phyloP scores from a whole-genome alignment of 2,797 vertebrate species.

The Gadopsis bispinosus region DNA sequence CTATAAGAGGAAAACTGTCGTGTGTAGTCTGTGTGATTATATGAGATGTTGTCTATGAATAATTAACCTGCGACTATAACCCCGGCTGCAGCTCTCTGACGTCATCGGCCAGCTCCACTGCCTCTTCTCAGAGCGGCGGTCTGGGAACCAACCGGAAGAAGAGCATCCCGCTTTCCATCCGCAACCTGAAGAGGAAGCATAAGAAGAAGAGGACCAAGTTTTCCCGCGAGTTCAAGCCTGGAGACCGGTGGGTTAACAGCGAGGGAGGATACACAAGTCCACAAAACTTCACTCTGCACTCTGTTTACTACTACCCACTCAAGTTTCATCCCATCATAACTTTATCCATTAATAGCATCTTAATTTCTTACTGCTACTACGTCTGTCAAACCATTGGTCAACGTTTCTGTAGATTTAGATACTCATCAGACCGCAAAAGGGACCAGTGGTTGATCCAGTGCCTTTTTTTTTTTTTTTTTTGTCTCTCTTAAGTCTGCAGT shows the following conservation, averaged over 20 bases:
- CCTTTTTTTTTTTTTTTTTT: not conserved
- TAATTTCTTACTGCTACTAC: not conserved
- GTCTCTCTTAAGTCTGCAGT: not conserved
- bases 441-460: not conserved
- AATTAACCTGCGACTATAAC: not conserved
- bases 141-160: conserved; percentile 91
- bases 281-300: too few relatives aligned
- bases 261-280: not conserved
- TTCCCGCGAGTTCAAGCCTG: conserved; percentile 94
- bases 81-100: conserved; percentile 89
- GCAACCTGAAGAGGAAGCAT: conserved; percentile 97
- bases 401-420: not conserved
- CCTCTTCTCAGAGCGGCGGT: conserved; percentile 93
- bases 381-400: not conserved
- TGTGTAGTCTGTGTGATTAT: not conserved
- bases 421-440: conserved; percentile 10
- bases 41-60: not conserved
- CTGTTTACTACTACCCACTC: not conserved
- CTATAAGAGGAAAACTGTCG: not conserved
- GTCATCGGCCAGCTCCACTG: conserved; percentile 96
- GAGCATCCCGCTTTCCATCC: conserved; percentile 96
- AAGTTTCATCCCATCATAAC: not conserved
- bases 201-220: conserved; percentile 98
- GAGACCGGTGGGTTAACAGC: conserved; percentile 88
- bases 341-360: not conserved